Conservation (phyloP, 2,113 vertebrate species). For the Hippocampus zosterae region DNA sequence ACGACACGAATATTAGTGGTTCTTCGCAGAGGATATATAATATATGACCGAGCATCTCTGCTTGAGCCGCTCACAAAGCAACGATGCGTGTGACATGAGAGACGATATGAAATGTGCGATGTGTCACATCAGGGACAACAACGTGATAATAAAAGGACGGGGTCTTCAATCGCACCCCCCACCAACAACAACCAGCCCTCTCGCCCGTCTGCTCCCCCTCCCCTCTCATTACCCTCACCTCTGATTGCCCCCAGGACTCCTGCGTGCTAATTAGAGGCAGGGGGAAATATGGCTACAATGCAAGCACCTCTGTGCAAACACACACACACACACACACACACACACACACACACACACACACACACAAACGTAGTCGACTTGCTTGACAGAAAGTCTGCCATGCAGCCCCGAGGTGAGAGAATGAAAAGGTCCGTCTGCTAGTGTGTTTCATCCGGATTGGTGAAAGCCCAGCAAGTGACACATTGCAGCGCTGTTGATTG, state of each 20-base stretch:
- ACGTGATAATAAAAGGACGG: conserved; percentile 55
- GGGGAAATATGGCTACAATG: conserved; percentile 67
- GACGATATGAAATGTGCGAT: conserved; percentile 38
- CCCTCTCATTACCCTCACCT: conserved; percentile 71
- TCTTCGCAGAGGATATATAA: no score
- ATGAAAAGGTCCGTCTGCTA: conserved; percentile 60
- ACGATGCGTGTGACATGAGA: no score
- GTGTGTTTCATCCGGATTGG: conserved; percentile 57
- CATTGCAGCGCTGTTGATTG: conserved; percentile 60
- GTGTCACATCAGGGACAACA: conserved; percentile 65
- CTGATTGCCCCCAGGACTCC: conserved; percentile 73
- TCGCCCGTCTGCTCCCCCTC: conserved; percentile 48
- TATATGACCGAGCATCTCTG: no score
- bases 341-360: conserved; percentile 42
- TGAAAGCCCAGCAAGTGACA: conserved; percentile 67
- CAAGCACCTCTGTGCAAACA: conserved; percentile 47
- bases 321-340: conserved; percentile 48
- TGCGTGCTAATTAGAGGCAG: conserved; percentile 67
- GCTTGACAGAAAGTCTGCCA: conserved; percentile 60
- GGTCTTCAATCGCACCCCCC: conserved; percentile 36
- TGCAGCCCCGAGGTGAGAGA: conserved; percentile 56
- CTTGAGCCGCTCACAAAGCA: no score
- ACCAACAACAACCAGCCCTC: conserved; percentile 30
- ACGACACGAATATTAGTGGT: no score
- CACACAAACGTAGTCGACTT: not conserved